A percentile compares a stretch with the other conserved stretches of the same genome.
These are phyloP conservation scores for human DNA, from an alignment of 2,113 vertebrate species.

Conservation along the genomic window DNA sequence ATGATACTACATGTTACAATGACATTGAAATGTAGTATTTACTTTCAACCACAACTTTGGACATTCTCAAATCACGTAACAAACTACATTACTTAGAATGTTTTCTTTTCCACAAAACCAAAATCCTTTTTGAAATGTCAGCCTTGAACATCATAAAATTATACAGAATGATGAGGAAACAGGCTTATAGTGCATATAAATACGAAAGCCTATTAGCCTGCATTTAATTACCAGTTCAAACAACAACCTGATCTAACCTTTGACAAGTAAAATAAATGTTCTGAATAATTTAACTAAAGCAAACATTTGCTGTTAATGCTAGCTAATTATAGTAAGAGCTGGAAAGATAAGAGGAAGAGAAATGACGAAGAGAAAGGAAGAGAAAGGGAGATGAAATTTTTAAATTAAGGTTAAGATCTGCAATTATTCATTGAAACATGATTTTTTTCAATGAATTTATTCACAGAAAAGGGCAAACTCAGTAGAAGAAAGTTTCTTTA, in stretches of 20 bases:
- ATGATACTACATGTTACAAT: background rate
- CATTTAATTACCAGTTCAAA: constrained; percentile 88
- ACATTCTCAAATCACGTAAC: background rate
- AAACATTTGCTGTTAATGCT: constrained; percentile 92
- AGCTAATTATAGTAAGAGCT: constrained; percentile 89
- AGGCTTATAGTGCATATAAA: constrained; percentile 83
- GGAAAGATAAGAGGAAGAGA: constrained; percentile 77
- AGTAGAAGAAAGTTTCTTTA: constrained; percentile 45
- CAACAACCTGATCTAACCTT: constrained; percentile 89
- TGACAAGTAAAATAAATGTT: constrained; percentile 91
- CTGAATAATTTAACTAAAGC: constrained; percentile 92
- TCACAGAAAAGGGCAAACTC: constrained; percentile 69
- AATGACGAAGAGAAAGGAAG: constrained; percentile 7
- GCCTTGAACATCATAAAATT: constrained; percentile 79
- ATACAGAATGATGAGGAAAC: constrained; percentile 81
- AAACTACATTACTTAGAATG: constrained; percentile 47
- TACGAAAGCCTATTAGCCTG: constrained; percentile 84
- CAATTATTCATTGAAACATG: constrained; percentile 35
- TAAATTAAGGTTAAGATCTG: constrained; percentile 29
- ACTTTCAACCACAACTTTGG: background rate
- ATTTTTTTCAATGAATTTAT: constrained; percentile 60
- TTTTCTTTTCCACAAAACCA: constrained; percentile 69
- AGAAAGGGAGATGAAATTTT: constrained; percentile 79
- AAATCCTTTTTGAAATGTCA: constrained; percentile 81
- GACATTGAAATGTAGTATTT: background rate